phyloP scores from a whole-genome alignment of 2,797 vertebrate genomes.

The Propithecus deckenii region DNA sequence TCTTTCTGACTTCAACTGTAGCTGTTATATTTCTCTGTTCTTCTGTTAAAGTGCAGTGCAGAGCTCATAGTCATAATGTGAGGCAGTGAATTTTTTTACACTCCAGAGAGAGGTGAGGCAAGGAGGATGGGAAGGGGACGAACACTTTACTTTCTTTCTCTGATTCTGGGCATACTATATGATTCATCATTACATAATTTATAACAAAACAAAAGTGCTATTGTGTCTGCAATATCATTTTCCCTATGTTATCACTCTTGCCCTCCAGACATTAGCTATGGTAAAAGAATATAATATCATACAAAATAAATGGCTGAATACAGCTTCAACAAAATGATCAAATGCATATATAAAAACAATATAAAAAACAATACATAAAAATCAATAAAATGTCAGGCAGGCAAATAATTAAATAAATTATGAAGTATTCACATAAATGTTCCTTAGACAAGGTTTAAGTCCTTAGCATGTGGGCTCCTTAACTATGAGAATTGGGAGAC shows the following conservation, averaged over 20 bases:
- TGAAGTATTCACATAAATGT: neutral
- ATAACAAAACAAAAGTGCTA: neutral
- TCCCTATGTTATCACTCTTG: neutral
- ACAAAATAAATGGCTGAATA: neutral
- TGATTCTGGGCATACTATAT: neutral
- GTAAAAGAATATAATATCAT: neutral
- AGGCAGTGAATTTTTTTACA: neutral
- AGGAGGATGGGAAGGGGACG: too few species aligned
- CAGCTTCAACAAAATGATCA: neutral
- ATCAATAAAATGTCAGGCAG: neutral
- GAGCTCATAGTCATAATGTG: neutral
- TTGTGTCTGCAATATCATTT: neutral
- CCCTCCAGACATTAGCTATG: neutral
- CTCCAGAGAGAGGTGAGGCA: neutral
- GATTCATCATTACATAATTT: neutral
- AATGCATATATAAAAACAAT: neutral
- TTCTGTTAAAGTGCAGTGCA: neutral
- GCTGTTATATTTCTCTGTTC: neutral
- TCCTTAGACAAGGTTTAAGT: neutral
- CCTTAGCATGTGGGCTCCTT: neutral
- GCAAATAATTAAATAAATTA: neutral
- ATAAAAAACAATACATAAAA: too few species aligned
- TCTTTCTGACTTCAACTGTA: neutral
- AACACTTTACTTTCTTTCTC: neutral
- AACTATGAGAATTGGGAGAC: neutral